phyloP scores from a whole-genome alignment of 2,888 invertebrate species.

The Noctua janthina region DNA sequence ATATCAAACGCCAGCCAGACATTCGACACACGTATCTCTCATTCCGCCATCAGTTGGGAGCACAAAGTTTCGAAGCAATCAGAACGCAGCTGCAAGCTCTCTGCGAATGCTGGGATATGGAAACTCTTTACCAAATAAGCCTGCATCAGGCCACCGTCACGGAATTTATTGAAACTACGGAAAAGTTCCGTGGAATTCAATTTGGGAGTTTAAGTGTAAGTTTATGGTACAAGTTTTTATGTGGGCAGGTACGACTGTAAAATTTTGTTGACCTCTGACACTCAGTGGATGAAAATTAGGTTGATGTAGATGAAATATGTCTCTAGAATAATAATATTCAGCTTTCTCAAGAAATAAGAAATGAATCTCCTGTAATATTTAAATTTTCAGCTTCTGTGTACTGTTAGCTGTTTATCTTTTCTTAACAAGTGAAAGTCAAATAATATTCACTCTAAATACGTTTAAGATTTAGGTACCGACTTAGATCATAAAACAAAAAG shows the following conservation, averaged over 20 bases:
- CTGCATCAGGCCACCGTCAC: slow-evolving; percentile 56
- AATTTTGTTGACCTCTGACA: not conserved
- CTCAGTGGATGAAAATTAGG: not conserved
- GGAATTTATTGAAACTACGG: slow-evolving; percentile 57
- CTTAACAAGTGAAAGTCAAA: not conserved
- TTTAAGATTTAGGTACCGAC: not conserved
- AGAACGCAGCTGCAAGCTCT: slow-evolving; percentile 67
- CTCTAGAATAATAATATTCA: not conserved
- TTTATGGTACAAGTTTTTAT: slow-evolving; percentile 34
- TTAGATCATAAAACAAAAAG: slow-evolving; percentile 8
- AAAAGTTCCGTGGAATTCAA: slow-evolving; percentile 39
- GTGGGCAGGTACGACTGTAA: slow-evolving; percentile 1
- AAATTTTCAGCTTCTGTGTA: not conserved
- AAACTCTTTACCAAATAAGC: slow-evolving; percentile 65
- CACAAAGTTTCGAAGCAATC: slow-evolving; percentile 70
- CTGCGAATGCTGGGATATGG: slow-evolving; percentile 56
- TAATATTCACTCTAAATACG: not conserved
- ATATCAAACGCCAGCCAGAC: slow-evolving; percentile 36
- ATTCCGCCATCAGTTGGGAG: slow-evolving; percentile 55
- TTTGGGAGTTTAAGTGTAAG: slow-evolving; percentile 12
- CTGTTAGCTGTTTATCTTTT: not conserved
- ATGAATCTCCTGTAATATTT: not conserved
- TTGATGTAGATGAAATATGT: not conserved
- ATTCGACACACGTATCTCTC: slow-evolving; percentile 66
- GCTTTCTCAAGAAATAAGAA: not conserved